Evolutionary conservation across 2,797 vertebrate species (phyloP).

Genomic region (Danio albolineatus): DNA sequence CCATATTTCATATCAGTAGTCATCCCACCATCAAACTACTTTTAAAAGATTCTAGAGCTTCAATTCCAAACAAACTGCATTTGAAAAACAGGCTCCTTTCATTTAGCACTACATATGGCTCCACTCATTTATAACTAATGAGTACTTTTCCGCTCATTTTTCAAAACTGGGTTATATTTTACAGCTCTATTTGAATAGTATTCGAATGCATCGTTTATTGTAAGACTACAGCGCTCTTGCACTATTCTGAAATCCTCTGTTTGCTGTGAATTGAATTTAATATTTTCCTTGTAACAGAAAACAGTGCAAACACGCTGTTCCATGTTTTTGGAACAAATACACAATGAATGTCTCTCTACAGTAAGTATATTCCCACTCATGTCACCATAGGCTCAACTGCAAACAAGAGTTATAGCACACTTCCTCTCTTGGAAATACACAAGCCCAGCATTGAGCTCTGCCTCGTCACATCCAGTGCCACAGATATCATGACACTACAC

Average conservation of each 20-base stretch:
- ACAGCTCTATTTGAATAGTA: not conserved
- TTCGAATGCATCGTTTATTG: not conserved
- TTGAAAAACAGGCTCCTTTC: not conserved
- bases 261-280: conserved; percentile 14
- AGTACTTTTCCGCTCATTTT: not conserved
- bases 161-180: conserved; percentile 3
- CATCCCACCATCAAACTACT: not conserved
- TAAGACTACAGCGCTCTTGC: not conserved
- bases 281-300: not conserved
- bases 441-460: conserved; percentile 58
- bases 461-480: conserved; percentile 16
- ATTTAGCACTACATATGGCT: not conserved
- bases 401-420: conserved; percentile 22
- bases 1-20: not conserved
- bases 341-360: not conserved
- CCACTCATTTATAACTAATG: conserved; percentile 6
- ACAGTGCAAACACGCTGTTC: conserved; percentile 3
- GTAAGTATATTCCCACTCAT: conserved; percentile 1
- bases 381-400: conserved; percentile 6
- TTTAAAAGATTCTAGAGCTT: not conserved
- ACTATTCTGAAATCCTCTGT: not conserved
- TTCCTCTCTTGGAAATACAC: conserved; percentile 46
- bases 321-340: conserved; percentile 24
- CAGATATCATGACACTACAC: conserved; percentile 7
- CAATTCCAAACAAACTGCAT: not conserved